Conservation (phyloP, 2,888 invertebrate species). For the Bruchidius siliquastri region DNA sequence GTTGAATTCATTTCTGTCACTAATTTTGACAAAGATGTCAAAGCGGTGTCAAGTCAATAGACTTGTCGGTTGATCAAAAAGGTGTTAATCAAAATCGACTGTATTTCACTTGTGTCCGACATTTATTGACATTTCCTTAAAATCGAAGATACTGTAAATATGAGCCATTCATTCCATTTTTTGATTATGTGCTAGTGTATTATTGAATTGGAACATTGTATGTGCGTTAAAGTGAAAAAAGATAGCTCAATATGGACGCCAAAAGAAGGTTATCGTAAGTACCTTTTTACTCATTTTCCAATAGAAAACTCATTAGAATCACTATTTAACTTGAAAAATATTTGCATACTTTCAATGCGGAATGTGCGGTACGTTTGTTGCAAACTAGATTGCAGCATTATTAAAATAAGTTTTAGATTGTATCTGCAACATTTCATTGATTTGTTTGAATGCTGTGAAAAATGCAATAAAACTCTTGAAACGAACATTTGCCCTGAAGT, state of each 20-base stretch:
- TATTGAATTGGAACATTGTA: slow-evolving; percentile 15
- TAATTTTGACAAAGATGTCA: too few relatives aligned
- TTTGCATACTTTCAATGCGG: too few relatives aligned
- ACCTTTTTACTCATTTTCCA: slow-evolving; percentile 4
- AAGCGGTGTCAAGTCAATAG: too few relatives aligned
- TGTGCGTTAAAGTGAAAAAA: slow-evolving; percentile 17
- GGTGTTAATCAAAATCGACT: slow-evolving; percentile 13
- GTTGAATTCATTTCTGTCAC: too few relatives aligned
- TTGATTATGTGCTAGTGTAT: slow-evolving; percentile 18
- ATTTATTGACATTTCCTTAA: slow-evolving; percentile 20
- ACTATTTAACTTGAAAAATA: background rate
- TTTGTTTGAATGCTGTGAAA: background rate
- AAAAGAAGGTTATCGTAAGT: slow-evolving; percentile 33
- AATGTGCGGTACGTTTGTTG: background rate
- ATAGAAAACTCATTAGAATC: background rate
- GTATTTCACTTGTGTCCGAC: slow-evolving; percentile 4
- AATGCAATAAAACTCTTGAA: background rate
- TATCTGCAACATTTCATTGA: background rate
- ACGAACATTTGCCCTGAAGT: too few relatives aligned
- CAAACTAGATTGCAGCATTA: background rate
- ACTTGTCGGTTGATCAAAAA: too few relatives aligned
- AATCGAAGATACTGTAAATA: slow-evolving; percentile 21
- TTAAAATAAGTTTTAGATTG: background rate
- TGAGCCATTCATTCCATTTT: slow-evolving; percentile 4
- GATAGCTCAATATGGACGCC: slow-evolving; percentile 26